A percentile compares a stretch with the other conserved stretches of the same genome.
These are phyloP conservation scores for Menura novaehollandiae DNA, from an alignment of 2,113 vertebrate species.

Conservation along the genomic window DNA sequence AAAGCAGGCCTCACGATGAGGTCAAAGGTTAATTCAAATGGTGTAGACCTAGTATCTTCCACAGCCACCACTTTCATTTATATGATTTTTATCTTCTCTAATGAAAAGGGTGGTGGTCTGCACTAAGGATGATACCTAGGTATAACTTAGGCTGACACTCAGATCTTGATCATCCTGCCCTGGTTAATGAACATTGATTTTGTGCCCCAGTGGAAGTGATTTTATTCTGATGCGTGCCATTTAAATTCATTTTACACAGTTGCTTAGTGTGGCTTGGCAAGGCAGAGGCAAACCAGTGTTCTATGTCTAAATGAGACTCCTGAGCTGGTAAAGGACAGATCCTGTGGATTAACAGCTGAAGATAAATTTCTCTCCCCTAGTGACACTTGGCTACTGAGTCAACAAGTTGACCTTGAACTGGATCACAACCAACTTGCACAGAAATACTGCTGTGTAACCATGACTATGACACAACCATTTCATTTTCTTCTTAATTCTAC, in stretches of 20 bases:
- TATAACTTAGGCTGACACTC: slow-evolving; percentile 19
- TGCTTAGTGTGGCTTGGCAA: slow-evolving; percentile 65
- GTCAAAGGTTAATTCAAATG: neutral
- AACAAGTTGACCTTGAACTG: slow-evolving; percentile 32
- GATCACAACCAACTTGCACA: neutral
- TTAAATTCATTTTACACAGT: slow-evolving; percentile 70
- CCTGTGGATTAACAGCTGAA: slow-evolving; percentile 31
- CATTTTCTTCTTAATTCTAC: neutral
- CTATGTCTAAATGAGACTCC: slow-evolving; percentile 38
- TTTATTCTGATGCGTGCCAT: slow-evolving; percentile 56
- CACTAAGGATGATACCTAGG: neutral
- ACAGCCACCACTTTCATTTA: neutral
- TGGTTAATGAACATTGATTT: slow-evolving; percentile 68
- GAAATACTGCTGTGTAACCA: neutral
- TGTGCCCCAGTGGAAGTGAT: slow-evolving; percentile 60
- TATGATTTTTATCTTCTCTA: slow-evolving; percentile 17
- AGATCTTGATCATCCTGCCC: slow-evolving; percentile 27
- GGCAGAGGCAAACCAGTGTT: neutral
- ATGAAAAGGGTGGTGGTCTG: slow-evolving; percentile 25
- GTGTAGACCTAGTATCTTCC: neutral
- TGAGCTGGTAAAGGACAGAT: slow-evolving; percentile 18
- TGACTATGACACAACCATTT: neutral
- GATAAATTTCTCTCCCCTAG: neutral
- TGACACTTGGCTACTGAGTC: neutral
- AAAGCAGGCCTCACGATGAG: neutral